phyloP scores from a whole-genome alignment of 1,140 invertebrate genomes.

The Nasonia longicornis region DNA sequence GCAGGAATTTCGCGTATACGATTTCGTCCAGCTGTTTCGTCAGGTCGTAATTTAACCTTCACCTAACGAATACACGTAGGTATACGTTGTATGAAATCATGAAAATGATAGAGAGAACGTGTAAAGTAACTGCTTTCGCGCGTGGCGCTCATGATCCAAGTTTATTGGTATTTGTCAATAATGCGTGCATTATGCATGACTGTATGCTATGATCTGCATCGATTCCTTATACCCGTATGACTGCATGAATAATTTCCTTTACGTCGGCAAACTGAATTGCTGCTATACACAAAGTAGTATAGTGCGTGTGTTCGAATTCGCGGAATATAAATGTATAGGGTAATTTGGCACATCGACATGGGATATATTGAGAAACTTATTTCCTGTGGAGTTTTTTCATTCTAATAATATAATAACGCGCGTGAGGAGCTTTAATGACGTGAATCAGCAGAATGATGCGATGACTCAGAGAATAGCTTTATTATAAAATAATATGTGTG shows the following conservation, averaged over 20 bases:
- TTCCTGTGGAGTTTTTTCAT: neutral
- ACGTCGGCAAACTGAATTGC: neutral
- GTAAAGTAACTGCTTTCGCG: neutral
- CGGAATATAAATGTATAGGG: no score
- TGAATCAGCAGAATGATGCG: neutral
- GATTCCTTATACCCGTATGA: neutral
- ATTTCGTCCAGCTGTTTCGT: neutral
- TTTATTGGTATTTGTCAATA: conserved; percentile 39
- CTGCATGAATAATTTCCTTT: neutral
- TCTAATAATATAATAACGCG: neutral
- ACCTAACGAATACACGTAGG: conserved; percentile 1
- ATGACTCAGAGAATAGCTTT: conserved; percentile 23
- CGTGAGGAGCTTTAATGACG: neutral
- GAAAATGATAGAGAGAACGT: conserved; percentile 1
- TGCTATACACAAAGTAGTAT: neutral
- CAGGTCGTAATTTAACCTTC: conserved; percentile 1
- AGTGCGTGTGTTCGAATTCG: no score
- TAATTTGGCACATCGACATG: no score
- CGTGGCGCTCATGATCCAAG: conserved; percentile 2
- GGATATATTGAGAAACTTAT: neutral
- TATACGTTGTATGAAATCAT: neutral
- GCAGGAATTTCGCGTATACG: neutral
- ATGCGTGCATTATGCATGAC: conserved; percentile 26
- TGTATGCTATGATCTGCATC: neutral
- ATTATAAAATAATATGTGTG: conserved; percentile 1